Evolutionary conservation across 2,113 vertebrate species (phyloP).

Genomic region (Spheniscus mendiculus): DNA sequence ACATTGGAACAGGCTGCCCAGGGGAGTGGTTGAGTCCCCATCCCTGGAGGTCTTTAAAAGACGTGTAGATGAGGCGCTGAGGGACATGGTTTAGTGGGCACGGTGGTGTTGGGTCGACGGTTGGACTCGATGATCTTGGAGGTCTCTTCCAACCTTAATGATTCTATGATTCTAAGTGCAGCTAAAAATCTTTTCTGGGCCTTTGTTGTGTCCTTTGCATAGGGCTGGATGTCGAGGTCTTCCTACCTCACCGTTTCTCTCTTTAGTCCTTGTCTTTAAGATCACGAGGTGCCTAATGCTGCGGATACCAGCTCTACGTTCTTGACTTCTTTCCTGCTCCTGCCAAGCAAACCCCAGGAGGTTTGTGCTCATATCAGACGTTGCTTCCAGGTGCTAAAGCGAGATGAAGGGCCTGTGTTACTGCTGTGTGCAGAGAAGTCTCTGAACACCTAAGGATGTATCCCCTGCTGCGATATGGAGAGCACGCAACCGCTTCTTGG

Average conservation of each 20-base stretch:
- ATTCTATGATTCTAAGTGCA: not conserved
- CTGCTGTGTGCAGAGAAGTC: not conserved
- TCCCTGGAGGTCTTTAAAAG: no score
- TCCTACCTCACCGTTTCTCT: not conserved
- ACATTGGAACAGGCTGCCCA: no score
- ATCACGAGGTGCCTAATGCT: not conserved
- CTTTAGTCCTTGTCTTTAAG: not conserved
- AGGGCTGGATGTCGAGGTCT: not conserved
- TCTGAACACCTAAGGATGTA: not conserved
- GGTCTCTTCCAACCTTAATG: no score
- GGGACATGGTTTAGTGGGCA: no score
- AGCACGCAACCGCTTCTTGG: not conserved
- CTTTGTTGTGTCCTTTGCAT: not conserved
- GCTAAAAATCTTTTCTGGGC: not conserved
- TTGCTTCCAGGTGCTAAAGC: not conserved
- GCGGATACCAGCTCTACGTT: not conserved
- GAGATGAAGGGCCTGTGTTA: not conserved
- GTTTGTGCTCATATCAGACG: not conserved
- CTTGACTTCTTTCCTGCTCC: not conserved
- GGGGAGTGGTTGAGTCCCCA: no score
- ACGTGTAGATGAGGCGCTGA: no score
- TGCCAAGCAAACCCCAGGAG: not conserved
- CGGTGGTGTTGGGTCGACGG: no score
- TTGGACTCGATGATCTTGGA: no score
- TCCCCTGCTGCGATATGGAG: rapidly evolving